Evolutionary conservation across 2,888 invertebrate genomes (phyloP).

Genomic region (Gnatocerus cornutus): DNA sequence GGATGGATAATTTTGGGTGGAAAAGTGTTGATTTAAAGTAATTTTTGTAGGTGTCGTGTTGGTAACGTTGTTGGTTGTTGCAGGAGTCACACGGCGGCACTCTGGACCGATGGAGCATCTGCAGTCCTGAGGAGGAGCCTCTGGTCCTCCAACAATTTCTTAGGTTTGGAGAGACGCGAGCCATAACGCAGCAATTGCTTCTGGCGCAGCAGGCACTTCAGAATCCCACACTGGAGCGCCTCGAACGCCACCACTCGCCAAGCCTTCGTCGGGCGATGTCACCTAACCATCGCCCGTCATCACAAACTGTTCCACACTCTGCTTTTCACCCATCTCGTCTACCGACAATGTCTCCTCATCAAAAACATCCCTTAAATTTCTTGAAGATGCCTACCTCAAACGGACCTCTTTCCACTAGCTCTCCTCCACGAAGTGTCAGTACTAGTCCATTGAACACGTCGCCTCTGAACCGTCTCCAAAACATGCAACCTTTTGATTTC

Average conservation of each 20-base stretch:
- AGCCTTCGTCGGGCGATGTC: conserved; percentile 76
- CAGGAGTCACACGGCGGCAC: conserved; percentile 78
- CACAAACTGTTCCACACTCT: conserved; percentile 73
- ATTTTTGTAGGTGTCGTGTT: background rate
- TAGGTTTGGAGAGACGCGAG: conserved; percentile 91
- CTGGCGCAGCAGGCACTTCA: conserved; percentile 76
- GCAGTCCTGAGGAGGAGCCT: conserved; percentile 91
- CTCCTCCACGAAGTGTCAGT: conserved; percentile 75
- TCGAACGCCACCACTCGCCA: conserved; percentile 70
- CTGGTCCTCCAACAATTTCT: conserved; percentile 94
- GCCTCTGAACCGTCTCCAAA: conserved; percentile 91
- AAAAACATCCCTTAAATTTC: conserved; percentile 70
- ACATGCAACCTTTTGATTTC: conserved; percentile 97
- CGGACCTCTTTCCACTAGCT: conserved; percentile 76
- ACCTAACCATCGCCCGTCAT: conserved; percentile 78
- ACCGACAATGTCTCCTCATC: conserved; percentile 72
- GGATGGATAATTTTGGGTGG: too few relatives aligned
- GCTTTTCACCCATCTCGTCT: conserved; percentile 69
- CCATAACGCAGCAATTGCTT: conserved; percentile 82
- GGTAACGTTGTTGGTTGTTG: conserved; percentile 53
- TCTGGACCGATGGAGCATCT: conserved; percentile 92
- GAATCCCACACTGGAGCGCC: conserved; percentile 75
- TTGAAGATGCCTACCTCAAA: conserved; percentile 71
- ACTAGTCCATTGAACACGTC: conserved; percentile 79
- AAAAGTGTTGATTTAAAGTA: background rate